Evolutionary conservation across 2,888 invertebrate species (phyloP).

Genomic region (Trisateles emortualis): DNA sequence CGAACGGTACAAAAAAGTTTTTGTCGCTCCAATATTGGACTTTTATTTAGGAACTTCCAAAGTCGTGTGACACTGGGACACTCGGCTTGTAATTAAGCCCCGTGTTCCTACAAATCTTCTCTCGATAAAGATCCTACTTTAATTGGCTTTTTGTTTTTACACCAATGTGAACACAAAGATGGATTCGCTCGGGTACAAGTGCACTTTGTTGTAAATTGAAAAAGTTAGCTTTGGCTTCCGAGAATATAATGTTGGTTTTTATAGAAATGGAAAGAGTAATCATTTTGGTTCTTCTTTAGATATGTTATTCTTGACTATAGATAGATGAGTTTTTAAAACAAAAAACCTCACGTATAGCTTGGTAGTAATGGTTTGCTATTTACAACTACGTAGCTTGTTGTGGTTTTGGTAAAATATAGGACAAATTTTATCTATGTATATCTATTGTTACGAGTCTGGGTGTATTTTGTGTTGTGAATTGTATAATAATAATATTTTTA

Average conservation of each 20-base stretch:
- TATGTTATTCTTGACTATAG: not conserved
- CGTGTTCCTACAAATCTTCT: conserved; percentile 46
- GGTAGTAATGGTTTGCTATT: too few relatives aligned
- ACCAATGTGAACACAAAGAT: conserved; percentile 27
- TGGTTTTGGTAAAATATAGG: too few relatives aligned
- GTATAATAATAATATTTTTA: too few relatives aligned
- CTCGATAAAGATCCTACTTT: conserved; percentile 45
- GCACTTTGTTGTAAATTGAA: conserved; percentile 11
- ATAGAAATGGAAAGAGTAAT: not conserved
- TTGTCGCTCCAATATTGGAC: conserved; percentile 26
- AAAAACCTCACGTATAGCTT: too few relatives aligned
- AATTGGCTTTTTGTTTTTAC: conserved; percentile 54
- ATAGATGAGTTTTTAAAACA: not conserved
- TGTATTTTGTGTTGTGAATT: too few relatives aligned
- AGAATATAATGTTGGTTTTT: not conserved
- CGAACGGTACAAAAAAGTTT: conserved; percentile 1
- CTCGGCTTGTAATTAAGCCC: conserved; percentile 37
- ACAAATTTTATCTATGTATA: too few relatives aligned
- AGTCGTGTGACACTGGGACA: conserved; percentile 26
- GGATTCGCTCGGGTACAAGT: conserved; percentile 3
- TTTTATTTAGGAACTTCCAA: conserved; percentile 30
- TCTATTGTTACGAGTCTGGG: too few relatives aligned
- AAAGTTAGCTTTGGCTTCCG: conserved; percentile 3
- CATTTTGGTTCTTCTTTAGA: not conserved
- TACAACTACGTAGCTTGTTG: too few relatives aligned